These are phyloP conservation scores for Bucorvus abyssinicus DNA, from an alignment of 2,797 vertebrate genomes.

Conservation along the genomic window DNA sequence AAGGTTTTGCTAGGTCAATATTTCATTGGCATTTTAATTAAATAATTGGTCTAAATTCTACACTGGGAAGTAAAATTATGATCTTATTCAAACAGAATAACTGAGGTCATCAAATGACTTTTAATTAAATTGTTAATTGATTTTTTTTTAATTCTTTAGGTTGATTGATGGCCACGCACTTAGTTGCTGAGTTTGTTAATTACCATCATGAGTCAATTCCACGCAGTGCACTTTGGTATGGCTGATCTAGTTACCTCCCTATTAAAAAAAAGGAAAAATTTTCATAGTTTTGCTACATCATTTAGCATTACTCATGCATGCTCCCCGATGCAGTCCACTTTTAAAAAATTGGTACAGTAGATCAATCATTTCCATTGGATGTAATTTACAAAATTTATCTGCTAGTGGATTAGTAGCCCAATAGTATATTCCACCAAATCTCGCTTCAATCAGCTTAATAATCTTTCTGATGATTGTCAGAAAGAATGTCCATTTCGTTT, in stretches of 20 bases:
- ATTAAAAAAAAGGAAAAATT: background rate
- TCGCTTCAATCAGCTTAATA: background rate
- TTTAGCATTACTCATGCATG: background rate
- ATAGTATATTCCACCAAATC: background rate
- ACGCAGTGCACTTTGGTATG: background rate
- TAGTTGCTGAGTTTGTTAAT: conserved; percentile 29
- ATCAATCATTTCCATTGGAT: background rate
- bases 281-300: background rate
- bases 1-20: conserved; percentile 55
- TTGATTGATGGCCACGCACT: conserved; percentile 32
- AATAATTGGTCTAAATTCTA: conserved; percentile 70
- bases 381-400: background rate
- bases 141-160: conserved; percentile 59
- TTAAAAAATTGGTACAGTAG: background rate
- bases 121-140: conserved; percentile 71
- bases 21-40: conserved; percentile 70
- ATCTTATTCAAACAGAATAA: conserved; percentile 67
- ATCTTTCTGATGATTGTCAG: background rate
- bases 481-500: background rate
- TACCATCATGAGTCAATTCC: background rate
- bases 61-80: conserved; percentile 53
- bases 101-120: conserved; percentile 51
- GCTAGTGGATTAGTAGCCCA: background rate
- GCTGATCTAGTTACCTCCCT: background rate
- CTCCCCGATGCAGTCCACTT: background rate